phyloP scores from a whole-genome alignment of 37 sponge, comb jelly and placozoan species.

The Amphimedon queenslandica region DNA sequence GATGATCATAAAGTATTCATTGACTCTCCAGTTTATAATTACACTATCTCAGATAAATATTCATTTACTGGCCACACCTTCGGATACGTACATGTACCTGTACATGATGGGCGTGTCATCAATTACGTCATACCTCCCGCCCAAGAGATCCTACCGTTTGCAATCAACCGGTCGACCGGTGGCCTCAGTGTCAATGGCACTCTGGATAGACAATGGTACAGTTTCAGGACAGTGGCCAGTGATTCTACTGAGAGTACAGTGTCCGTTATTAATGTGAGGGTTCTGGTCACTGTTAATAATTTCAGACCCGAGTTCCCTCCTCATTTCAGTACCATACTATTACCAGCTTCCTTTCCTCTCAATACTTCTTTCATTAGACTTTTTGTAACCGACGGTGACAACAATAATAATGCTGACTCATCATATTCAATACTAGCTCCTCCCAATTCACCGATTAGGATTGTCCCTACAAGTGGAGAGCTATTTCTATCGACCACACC shows the following conservation, averaged over 20 bases:
- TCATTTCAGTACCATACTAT: slow-evolving; percentile 17
- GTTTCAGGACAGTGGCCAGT: slow-evolving; percentile 29
- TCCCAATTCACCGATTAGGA: slow-evolving; percentile 14
- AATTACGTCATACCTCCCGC: slow-evolving; percentile 33
- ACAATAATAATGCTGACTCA: slow-evolving; percentile 20
- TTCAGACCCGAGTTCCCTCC: slow-evolving; percentile 50
- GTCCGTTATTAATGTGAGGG: slow-evolving; percentile 27
- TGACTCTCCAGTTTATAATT: slow-evolving; percentile 7
- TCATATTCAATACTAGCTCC: slow-evolving; percentile 22
- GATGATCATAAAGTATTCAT: slow-evolving; percentile 29
- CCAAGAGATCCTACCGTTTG: slow-evolving; percentile 24
- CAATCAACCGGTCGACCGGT: slow-evolving; percentile 38
- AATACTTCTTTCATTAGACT: slow-evolving; percentile 26
- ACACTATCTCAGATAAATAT: slow-evolving; percentile 28
- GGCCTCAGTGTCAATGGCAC: slow-evolving; percentile 13
- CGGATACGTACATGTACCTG: slow-evolving; percentile 32
- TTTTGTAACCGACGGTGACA: slow-evolving; percentile 43
- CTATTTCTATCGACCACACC: background rate
- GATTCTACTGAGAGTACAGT: background rate
- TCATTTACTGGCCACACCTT: slow-evolving; percentile 1
- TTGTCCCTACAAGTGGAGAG: slow-evolving; percentile 45
- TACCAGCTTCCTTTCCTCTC: slow-evolving; percentile 13
- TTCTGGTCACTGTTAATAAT: slow-evolving; percentile 47
- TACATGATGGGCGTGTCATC: slow-evolving; percentile 11
- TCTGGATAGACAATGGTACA: slow-evolving; percentile 29